These are phyloP conservation scores for Sialia sialis DNA, from an alignment of 2,113 vertebrate species.

Conservation along the genomic window DNA sequence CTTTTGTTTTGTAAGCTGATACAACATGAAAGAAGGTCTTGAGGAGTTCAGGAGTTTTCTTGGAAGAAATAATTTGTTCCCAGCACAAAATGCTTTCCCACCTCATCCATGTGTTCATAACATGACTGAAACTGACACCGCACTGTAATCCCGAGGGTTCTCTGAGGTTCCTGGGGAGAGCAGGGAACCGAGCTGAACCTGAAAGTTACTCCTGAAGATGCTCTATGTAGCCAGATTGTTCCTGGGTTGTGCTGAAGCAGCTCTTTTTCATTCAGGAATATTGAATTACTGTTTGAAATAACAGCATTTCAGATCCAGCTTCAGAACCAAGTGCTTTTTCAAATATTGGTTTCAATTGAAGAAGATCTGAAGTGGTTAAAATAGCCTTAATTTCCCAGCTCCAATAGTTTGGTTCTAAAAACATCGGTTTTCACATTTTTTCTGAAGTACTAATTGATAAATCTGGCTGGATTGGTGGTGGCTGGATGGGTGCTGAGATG, in stretches of 20 bases:
- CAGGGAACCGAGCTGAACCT: neutral
- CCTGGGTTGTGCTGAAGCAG: neutral
- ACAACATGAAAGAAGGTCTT: fast-evolving
- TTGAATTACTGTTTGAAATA: neutral
- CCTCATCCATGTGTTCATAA: neutral
- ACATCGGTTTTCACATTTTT: fast-evolving
- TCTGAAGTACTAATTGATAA: neutral
- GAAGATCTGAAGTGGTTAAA: neutral
- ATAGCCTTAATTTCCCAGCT: neutral
- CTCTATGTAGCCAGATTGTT: neutral
- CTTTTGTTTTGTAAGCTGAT: neutral
- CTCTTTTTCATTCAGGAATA: neutral
- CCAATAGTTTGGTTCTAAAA: neutral
- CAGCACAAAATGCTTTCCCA: neutral
- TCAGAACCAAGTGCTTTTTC: neutral
- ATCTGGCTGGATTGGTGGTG: neutral
- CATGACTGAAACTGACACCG: neutral
- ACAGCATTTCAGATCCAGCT: neutral
- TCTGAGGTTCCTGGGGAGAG: neutral
- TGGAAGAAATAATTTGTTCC: neutral
- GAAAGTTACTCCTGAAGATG: neutral
- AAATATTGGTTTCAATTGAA: neutral
- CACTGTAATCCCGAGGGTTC: fast-evolving
- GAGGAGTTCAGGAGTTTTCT: neutral
- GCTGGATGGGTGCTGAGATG: neutral